Percentiles rank a stretch among this genome's conserved stretches.
Evolutionary conservation across 2,113 vertebrate genomes (phyloP).

Genomic region (Sceloporus tristichus): DNA sequence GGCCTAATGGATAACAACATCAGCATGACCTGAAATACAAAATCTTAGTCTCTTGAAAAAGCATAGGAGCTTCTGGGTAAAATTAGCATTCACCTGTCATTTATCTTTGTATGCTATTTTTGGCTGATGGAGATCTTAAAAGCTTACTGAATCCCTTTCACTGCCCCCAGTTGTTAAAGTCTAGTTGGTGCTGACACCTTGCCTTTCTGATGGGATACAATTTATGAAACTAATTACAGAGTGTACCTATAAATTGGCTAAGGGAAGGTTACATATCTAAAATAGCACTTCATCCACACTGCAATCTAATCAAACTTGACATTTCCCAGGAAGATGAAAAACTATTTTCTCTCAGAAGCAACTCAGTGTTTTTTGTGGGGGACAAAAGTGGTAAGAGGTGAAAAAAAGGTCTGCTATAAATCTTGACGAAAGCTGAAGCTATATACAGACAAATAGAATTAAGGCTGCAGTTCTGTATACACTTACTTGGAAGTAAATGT

Average conservation of each 20-base stretch:
- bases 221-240: conserved; percentile 62
- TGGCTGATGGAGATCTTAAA: conserved; percentile 58
- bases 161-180: conserved; percentile 55
- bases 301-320: conserved; percentile 65
- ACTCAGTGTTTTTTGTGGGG: conserved; percentile 30
- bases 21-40: conserved; percentile 52
- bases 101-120: conserved; percentile 23
- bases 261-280: conserved; percentile 50
- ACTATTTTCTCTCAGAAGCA: conserved; percentile 52
- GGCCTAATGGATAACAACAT: conserved; percentile 22
- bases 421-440: not conserved
- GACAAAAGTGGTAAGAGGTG: conserved; percentile 14
- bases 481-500: not conserved
- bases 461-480: too few relatives aligned
- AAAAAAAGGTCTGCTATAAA: too few relatives aligned
- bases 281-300: conserved; percentile 46
- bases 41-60: conserved; percentile 17
- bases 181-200: conserved; percentile 47
- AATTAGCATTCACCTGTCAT: conserved; percentile 43
- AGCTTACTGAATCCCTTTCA: conserved; percentile 57
- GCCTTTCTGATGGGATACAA: conserved; percentile 64
- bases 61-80: conserved; percentile 11
- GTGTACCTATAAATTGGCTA: conserved; percentile 64
- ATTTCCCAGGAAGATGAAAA: conserved; percentile 46
- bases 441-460: too few relatives aligned